Base-by-base conservation (phyloP, 2,888 invertebrate species). In the Acrobasis suavella region DNA sequence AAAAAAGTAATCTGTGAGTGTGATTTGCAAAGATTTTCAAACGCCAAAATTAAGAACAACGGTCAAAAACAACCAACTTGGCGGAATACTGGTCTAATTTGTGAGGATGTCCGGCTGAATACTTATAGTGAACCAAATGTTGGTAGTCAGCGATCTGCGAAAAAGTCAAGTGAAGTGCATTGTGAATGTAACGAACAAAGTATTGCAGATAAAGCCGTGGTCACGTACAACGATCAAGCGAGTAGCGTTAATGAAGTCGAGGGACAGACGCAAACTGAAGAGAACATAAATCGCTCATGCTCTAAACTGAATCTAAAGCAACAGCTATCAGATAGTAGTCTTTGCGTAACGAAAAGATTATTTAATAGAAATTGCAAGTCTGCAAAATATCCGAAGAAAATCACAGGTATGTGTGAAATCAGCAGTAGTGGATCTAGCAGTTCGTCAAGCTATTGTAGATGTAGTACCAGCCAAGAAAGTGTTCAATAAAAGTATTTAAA, bases 401-500 rank as follows among this genome's bases (percentile, higher is more conserved):
- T 69, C 42, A 9, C 56, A 50, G 62, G 60, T 54, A 14, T 58
- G 38, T 69, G 62, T 32, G 64, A 66, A 49, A 67, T 9, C 9
- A 17, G 64, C 32, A 61, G 55, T 14, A 61, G 64, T 49, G 69
- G 66, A 66, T 72, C 71, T 12, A 63, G 50, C n/a, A 62, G 58
- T 46, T 72, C 70, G 58, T 65, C 62, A 15, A 69, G 68, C 62
- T 66, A 32, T 32, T 32, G 72, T 55, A 32, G 32, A 32, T 70
- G 66, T 63, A 63, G 56, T 37, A 70, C 68, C 37, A 68, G 71
- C 63, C 9, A 64, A 63, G 60, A 56, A 55, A 59, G 60, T 63
- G 50, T 52, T 22, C 58, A 72, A 70, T 79, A 79, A 80, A 75
- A 87, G 7, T 7, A 32, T 32, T 80, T 84, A 73, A 62, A 75